A percentile compares a stretch with the other conserved stretches of the same genome.
These are phyloP conservation scores for Macrobrachium rosenbergii DNA, from an alignment of 1,140 invertebrate species.

Conservation along the genomic window DNA sequence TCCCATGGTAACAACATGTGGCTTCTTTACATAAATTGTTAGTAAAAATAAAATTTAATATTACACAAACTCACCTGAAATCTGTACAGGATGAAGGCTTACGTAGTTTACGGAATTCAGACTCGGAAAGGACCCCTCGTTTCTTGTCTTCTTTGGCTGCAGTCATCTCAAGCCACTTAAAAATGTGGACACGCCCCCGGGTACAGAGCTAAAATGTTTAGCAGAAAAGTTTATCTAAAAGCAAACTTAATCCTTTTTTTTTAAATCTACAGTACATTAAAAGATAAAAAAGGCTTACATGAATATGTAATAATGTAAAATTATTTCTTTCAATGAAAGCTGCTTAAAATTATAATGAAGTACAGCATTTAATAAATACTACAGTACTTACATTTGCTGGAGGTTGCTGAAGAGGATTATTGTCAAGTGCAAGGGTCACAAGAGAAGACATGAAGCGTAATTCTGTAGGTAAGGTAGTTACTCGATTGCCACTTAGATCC, in stretches of 20 bases:
- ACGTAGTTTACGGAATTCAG: conserved; percentile 68
- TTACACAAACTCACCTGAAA: conserved; percentile 38
- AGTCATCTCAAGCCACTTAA: conserved; percentile 92
- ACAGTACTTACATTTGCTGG: conserved; percentile 87
- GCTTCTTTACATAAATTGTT: too few species aligned
- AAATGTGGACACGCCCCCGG: conserved; percentile 92
- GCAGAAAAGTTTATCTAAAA: neutral
- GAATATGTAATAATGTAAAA: too few species aligned
- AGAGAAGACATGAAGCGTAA: conserved; percentile 69
- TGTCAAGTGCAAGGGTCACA: conserved; percentile 68
- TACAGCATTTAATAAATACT: neutral
- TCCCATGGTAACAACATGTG: too few species aligned
- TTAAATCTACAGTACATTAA: too few species aligned
- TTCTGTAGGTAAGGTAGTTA: conserved; percentile 79
- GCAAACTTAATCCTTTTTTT: too few species aligned
- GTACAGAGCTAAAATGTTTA: conserved; percentile 82
- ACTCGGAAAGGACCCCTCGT: conserved; percentile 68
- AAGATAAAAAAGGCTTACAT: too few species aligned
- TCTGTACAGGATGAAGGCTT: conserved; percentile 61
- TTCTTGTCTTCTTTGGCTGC: conserved; percentile 77
- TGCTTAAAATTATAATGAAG: conserved; percentile 2
- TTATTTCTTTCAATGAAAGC: too few species aligned
- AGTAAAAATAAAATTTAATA: too few species aligned
- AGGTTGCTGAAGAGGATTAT: conserved; percentile 82
- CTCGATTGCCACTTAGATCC: conserved; percentile 84